Evolutionary conservation across 2,888 invertebrate species (phyloP).

Genomic region (Cataglyphis altisquamis): DNA sequence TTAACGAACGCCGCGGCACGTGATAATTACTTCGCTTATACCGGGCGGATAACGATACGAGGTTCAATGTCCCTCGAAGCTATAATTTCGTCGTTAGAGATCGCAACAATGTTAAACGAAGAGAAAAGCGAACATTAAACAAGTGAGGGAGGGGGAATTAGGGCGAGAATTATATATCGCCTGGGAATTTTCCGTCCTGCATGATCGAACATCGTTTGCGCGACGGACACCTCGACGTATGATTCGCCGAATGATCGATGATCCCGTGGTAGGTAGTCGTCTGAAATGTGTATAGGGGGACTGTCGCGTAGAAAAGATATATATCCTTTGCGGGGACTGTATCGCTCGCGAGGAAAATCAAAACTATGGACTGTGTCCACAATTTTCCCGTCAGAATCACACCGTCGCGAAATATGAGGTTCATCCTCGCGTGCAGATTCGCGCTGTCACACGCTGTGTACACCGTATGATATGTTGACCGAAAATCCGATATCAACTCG

Average conservation of each 20-base stretch:
- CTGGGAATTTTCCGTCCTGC: not conserved
- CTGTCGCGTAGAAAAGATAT: conserved; percentile 14
- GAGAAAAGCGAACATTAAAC: not conserved
- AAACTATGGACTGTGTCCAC: conserved; percentile 16
- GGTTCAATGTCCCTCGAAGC: not conserved
- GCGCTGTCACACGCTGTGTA: not conserved
- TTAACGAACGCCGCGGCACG: conserved; percentile 8
- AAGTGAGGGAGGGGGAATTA: not conserved
- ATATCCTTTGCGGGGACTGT: not conserved
- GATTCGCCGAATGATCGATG: conserved; percentile 23
- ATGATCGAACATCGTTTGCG: conserved; percentile 10
- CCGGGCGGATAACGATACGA: conserved; percentile 8
- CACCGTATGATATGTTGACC: not conserved
- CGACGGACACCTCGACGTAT: not conserved
- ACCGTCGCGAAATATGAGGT: conserved; percentile 35
- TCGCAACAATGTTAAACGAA: conserved; percentile 3
- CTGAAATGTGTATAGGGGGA: conserved; percentile 3
- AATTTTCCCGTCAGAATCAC: conserved; percentile 32
- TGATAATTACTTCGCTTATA: conserved; percentile 22
- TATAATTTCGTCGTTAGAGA: conserved; percentile 9
- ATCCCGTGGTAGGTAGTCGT: not conserved
- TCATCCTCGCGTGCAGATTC: conserved; percentile 27
- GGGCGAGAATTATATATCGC: not conserved
- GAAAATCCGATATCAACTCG: not conserved
- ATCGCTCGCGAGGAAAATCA: conserved; percentile 25